These are phyloP conservation scores for Heliornis fulica DNA, from an alignment of 2,113 vertebrate genomes.

Conservation along the genomic window DNA sequence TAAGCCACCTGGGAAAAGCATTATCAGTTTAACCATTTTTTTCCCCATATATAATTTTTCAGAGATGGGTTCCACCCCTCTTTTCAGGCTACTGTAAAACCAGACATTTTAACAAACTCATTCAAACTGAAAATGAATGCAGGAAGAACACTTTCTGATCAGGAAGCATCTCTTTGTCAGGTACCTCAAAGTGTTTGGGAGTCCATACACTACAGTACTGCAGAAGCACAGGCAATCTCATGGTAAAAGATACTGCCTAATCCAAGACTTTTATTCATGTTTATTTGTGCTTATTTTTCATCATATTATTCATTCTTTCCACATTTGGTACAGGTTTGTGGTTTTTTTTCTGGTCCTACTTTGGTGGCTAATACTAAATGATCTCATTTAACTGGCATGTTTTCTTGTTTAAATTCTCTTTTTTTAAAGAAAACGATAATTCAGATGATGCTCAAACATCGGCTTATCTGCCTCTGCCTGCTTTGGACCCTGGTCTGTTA, in stretches of 20 bases:
- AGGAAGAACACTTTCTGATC: background rate
- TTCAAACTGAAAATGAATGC: background rate
- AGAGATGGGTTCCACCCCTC: background rate
- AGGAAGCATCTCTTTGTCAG: background rate
- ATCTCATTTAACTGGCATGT: background rate
- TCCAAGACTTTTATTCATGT: background rate
- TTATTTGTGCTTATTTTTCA: background rate
- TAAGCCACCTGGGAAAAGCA: background rate
- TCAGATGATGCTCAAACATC: background rate
- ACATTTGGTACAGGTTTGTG: background rate
- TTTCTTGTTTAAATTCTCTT: background rate
- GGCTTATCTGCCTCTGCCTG: background rate
- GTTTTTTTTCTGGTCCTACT: background rate
- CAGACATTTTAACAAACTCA: background rate
- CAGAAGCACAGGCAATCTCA: background rate
- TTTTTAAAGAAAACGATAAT: background rate
- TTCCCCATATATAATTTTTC: background rate
- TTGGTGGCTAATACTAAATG: background rate
- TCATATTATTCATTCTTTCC: background rate
- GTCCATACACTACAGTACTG: background rate
- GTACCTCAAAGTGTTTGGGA: background rate
- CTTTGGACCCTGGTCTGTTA: background rate
- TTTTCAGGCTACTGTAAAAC: background rate
- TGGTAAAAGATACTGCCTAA: background rate
- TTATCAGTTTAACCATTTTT: background rate